Evolutionary conservation across 1,140 invertebrate species (phyloP), one percentile per base, ranked within the genome.

Genomic region (Trissolcus basalis): DNA sequence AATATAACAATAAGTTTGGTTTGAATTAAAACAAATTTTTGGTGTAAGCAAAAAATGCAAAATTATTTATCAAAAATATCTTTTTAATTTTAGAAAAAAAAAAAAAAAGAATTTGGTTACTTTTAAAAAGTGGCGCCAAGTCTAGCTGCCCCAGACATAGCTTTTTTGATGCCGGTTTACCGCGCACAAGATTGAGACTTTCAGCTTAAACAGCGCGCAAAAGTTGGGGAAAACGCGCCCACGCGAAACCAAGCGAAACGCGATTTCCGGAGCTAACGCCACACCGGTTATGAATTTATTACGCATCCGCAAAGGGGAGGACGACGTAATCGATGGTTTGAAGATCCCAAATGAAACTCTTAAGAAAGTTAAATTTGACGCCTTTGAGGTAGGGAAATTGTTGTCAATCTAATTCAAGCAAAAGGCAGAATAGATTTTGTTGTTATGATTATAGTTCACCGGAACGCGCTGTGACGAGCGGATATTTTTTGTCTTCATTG

Each of bases 211-310:
- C 39, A 19, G 15, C 27, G 48, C 39, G 16, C 16, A 43, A 63
- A 75, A 75, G 27, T 68, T 75, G 33, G 50, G 16, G 44, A 75
- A 74, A 41, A 68, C 10, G 45, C 39, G 47, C 53, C 54, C 54
- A 32, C 41, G 33, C 53, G 32, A 54, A 58, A 63, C 48, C 33
- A 59, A 48, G 0, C 36, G 16, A 15, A 16, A 65, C 35, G 48
- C 43, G 53, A 54, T 69, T 69, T 69, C 53, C 53, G 64, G 10
- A n/a, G 7, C 39, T 7, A 60, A 54, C 54, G 50, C 33, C 16
- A 41, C 27, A 8, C 14, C 41, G 43, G 47, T 65, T 71, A 65
- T 64, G 55, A 64, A 72, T 72, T 58, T 72, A 72, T 72, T 72
- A 63, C 32, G 13, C 4, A 59, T 63, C 32, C 9, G 36, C 32